A percentile compares a stretch with the other conserved stretches of the same genome.
phyloP scores from a whole-genome alignment of 2,888 invertebrate genomes.

The Ormyrus pomaceus region DNA sequence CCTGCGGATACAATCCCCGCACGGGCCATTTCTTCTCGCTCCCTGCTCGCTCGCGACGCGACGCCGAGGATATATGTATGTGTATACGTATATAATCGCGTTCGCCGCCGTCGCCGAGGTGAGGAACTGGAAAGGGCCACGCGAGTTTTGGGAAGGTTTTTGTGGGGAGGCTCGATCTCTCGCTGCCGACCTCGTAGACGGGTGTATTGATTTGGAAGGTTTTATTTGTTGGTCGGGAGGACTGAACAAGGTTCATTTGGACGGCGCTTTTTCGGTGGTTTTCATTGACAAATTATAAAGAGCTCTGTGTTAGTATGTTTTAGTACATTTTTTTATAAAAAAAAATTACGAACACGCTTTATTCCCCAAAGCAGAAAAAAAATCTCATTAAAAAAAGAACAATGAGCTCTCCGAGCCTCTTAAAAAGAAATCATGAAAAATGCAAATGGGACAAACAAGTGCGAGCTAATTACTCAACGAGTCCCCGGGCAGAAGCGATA shows the following conservation, averaged over 20 bases:
- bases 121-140: conserved; percentile 37
- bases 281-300: no score
- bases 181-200: not conserved
- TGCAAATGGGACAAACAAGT: conserved; percentile 40
- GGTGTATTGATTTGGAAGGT: not conserved
- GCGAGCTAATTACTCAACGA: conserved; percentile 36
- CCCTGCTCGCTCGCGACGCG: not conserved
- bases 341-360: not conserved
- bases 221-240: no score
- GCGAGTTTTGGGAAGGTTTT: not conserved
- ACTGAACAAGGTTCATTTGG: no score
- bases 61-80: not conserved
- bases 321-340: not conserved
- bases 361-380: no score
- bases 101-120: not conserved
- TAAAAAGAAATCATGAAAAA: conserved; percentile 12
- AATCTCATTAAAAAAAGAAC: not conserved
- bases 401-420: not conserved
- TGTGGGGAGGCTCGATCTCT: not conserved
- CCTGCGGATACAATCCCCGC: no score
- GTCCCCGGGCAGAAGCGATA: not conserved
- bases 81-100: no score
- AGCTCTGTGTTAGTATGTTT: no score
- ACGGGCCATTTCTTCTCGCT: conserved; percentile 19
- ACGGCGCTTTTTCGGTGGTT: no score